Percentiles rank a stretch among this genome's conserved stretches.
Evolutionary conservation across 2,888 invertebrate species (phyloP).

Genomic region (Callyntrura guangdongensis): DNA sequence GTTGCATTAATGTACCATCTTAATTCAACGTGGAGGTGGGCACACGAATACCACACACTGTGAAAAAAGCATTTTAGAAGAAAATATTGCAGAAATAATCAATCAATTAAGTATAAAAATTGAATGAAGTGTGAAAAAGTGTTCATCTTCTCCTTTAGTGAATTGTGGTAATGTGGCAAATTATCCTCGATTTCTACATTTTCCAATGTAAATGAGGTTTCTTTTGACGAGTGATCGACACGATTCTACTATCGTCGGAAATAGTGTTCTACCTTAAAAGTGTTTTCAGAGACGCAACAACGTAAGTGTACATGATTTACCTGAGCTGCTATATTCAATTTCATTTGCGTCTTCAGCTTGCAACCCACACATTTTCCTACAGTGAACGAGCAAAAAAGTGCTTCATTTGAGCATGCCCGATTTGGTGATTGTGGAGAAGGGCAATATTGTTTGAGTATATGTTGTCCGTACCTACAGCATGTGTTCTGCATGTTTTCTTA

Average conservation of each 20-base stretch:
- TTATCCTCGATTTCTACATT: slow-evolving; percentile 10
- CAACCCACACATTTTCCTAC: slow-evolving; percentile 42
- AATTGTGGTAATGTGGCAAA: background rate
- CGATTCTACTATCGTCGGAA: slow-evolving; percentile 33
- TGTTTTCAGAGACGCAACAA: background rate
- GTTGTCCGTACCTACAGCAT: background rate
- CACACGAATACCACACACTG: background rate
- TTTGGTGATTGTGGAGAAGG: slow-evolving; percentile 49
- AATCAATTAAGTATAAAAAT: background rate
- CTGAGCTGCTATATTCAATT: slow-evolving; percentile 1
- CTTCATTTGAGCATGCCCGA: slow-evolving; percentile 50
- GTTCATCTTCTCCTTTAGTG: background rate
- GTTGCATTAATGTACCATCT: background rate
- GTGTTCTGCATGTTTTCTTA: background rate
- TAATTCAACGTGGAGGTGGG: slow-evolving; percentile 24
- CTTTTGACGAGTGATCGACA: slow-evolving; percentile 21
- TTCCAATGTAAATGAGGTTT: background rate
- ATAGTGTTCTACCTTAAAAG: slow-evolving; percentile 12
- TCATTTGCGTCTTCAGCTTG: background rate
- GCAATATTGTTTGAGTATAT: slow-evolving; percentile 12
- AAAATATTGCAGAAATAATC: background rate
- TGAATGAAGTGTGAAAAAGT: slow-evolving; percentile 14
- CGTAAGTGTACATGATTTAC: background rate
- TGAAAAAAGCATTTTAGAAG: background rate
- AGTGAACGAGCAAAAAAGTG: slow-evolving; percentile 3